Percentiles rank a stretch among this genome's conserved stretches.
These are phyloP conservation scores for Hypsibius dujardini DNA, from an alignment of 1,140 invertebrate genomes.

Conservation along the genomic window DNA sequence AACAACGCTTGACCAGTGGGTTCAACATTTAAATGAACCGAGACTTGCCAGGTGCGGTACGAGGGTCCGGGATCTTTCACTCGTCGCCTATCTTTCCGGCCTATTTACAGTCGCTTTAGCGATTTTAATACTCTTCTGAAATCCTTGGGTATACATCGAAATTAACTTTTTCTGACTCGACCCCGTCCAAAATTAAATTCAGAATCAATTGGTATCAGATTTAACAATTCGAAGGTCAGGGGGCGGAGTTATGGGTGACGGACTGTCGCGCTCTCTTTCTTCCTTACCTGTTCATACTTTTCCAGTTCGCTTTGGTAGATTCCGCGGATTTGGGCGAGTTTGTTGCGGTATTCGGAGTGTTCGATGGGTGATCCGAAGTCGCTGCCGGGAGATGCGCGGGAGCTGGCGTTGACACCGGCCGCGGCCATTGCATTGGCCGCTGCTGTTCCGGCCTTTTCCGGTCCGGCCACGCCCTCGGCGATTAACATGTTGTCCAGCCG, in stretches of 20 bases:
- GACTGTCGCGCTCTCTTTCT: neutral
- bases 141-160: too few species aligned
- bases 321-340: slow-evolving; percentile 93
- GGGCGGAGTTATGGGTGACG: neutral
- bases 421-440: slow-evolving; percentile 76
- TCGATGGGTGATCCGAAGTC: slow-evolving; percentile 48
- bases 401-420: slow-evolving; percentile 31
- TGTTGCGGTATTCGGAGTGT: slow-evolving; percentile 96
- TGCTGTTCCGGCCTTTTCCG: slow-evolving; percentile 81
- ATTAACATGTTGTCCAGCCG: slow-evolving; percentile 98
- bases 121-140: too few species aligned
- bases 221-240: neutral
- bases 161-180: too few species aligned
- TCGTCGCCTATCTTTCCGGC: too few species aligned
- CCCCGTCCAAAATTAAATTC: too few species aligned
- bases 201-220: too few species aligned
- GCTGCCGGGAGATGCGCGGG: slow-evolving; percentile 17
- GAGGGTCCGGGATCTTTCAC: too few species aligned
- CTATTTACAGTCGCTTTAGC: too few species aligned
- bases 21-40: neutral
- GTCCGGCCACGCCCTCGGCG: slow-evolving; percentile 93
- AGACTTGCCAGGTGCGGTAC: neutral
- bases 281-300: slow-evolving; percentile 80
- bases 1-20: neutral
- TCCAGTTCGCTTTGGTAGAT: slow-evolving; percentile 98